Conservation (phyloP, 2,113 vertebrate species). For the Ondatra zibethicus region DNA sequence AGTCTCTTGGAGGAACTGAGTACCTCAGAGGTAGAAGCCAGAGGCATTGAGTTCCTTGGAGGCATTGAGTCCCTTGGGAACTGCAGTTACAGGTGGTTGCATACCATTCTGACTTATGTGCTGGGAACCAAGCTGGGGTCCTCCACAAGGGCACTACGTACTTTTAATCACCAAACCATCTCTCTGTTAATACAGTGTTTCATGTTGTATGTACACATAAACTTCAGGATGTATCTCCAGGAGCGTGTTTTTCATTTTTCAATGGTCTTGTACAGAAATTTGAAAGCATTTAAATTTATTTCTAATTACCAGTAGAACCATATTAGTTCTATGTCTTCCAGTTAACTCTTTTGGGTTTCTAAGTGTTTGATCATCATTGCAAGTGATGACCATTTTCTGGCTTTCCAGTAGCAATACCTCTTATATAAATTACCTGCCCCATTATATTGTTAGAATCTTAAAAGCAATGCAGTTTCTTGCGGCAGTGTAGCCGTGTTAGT, state of each 20-base stretch:
- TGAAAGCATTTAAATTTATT: slow-evolving; percentile 23
- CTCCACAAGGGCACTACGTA: neutral
- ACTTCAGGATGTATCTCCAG: neutral
- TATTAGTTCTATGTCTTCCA: neutral
- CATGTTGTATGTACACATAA: neutral
- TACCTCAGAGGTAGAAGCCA: neutral
- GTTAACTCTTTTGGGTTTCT: neutral
- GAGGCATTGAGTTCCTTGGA: neutral
- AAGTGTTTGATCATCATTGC: neutral
- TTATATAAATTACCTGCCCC: neutral
- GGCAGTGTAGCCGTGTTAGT: neutral
- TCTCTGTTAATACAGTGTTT: neutral
- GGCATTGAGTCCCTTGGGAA: neutral
- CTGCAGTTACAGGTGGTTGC: neutral
- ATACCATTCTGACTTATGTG: too few species aligned
- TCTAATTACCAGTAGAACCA: neutral
- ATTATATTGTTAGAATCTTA: neutral
- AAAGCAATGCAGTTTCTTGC: neutral
- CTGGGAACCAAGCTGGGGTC: neutral
- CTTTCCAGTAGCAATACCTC: neutral
- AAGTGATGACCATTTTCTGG: neutral
- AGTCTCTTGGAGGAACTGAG: neutral
- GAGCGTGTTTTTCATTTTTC: slow-evolving; percentile 14
- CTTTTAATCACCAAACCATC: neutral
- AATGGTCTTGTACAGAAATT: neutral